Evolutionary conservation across 1,140 invertebrate genomes (phyloP).

Genomic region (Hycleus phaleratus): DNA sequence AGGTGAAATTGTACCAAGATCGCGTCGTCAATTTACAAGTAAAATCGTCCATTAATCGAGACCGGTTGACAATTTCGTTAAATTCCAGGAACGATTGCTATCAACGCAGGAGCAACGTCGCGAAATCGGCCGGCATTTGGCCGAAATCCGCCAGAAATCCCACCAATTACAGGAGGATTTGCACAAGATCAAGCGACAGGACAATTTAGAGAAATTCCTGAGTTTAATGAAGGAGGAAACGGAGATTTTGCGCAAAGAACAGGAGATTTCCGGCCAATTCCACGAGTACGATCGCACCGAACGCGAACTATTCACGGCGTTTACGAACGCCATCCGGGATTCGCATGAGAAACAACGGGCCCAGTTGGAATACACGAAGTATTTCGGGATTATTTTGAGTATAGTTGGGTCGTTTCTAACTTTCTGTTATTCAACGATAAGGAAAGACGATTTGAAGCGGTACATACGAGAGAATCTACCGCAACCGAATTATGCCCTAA

Average conservation of each 20-base stretch:
- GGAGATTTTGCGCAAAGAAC: slow-evolving; percentile 32
- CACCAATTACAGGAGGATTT: slow-evolving; percentile 37
- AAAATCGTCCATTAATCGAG: slow-evolving; percentile 1
- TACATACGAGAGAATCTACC: slow-evolving; percentile 31
- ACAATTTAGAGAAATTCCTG: slow-evolving; percentile 32
- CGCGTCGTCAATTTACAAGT: slow-evolving; percentile 41
- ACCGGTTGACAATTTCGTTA: neutral
- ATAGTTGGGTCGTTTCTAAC: slow-evolving; percentile 54
- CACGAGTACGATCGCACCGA: slow-evolving; percentile 46
- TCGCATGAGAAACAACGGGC: slow-evolving; percentile 64
- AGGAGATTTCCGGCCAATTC: slow-evolving; percentile 26
- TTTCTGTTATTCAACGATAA: slow-evolving; percentile 33
- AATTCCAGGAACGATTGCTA: slow-evolving; percentile 28
- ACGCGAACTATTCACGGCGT: slow-evolving; percentile 52
- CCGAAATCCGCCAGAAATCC: slow-evolving; percentile 29
- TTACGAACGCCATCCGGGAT: slow-evolving; percentile 57
- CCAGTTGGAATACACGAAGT: slow-evolving; percentile 63
- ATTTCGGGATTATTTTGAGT: slow-evolving; percentile 65
- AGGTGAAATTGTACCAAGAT: slow-evolving; percentile 43
- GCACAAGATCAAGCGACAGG: slow-evolving; percentile 35
- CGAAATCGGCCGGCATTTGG: slow-evolving; percentile 27
- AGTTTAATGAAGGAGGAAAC: slow-evolving; percentile 37
- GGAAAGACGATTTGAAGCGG: slow-evolving; percentile 34
- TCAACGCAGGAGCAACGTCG: slow-evolving; percentile 34
- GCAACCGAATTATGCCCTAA: neutral